Conservation (phyloP, 2,797 vertebrate genomes). For the Paratrypauchen microcephalus region DNA sequence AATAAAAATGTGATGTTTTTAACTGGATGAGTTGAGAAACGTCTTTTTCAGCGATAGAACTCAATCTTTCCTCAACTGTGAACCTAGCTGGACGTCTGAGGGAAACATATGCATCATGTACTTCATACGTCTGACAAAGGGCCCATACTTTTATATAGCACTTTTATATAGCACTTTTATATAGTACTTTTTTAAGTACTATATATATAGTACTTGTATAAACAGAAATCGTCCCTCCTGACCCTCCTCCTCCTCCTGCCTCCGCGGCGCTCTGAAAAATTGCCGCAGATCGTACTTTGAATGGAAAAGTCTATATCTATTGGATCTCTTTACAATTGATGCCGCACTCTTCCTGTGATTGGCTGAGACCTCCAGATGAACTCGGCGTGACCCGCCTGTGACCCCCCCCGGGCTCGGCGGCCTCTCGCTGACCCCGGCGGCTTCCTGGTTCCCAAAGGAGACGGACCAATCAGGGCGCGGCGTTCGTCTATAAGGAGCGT, state of each 20-base stretch:
- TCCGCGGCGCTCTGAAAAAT: neutral
- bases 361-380: conserved; percentile 15
- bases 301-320: neutral
- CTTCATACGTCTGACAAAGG: no score
- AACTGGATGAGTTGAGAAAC: no score
- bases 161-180: no score
- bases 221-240: neutral
- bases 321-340: conserved; percentile 1
- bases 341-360: neutral
- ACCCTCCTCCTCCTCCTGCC: neutral
- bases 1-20: no score
- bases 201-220: no score
- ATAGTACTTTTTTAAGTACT: no score
- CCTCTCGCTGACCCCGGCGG: conserved; percentile 12
- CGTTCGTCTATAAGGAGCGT: no score
- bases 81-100: no score
- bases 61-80: no score
- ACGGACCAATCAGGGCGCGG: neutral
- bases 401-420: neutral
- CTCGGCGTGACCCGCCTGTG: neutral
- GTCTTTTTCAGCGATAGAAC: no score
- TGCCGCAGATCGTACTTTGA: neutral
- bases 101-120: no score
- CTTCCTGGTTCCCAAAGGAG: neutral
- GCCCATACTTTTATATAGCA: no score